A percentile compares a stretch with the other conserved stretches of the same genome.
phyloP scores from a whole-genome alignment of 1,140 invertebrate genomes.

The Trichonephila clavata region DNA sequence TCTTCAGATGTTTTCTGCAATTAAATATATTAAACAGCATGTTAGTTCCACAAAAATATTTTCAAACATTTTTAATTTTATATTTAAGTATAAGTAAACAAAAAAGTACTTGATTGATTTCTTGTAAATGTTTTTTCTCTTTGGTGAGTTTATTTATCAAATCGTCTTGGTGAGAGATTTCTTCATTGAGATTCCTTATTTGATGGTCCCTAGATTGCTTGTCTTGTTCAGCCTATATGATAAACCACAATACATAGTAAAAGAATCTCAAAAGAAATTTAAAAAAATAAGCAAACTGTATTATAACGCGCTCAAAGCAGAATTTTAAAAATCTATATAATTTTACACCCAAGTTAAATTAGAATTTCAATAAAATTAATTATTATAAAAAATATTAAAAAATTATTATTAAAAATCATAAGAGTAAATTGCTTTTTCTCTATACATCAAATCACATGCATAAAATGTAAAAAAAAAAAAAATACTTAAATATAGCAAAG shows the following conservation, averaged over 20 bases:
- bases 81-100: neutral
- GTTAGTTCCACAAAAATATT: neutral
- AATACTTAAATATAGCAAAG: too few relatives aligned
- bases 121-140: conserved; percentile 98
- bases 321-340: too few relatives aligned
- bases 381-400: too few relatives aligned
- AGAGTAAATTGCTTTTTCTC: too few relatives aligned
- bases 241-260: neutral
- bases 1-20: conserved; percentile 93
- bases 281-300: too few relatives aligned
- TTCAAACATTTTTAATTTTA: neutral
- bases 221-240: conserved; percentile 87
- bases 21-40: neutral
- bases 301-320: too few relatives aligned
- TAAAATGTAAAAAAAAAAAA: neutral
- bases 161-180: conserved; percentile 99
- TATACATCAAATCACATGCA: neutral
- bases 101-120: conserved; percentile 86
- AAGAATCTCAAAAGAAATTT: neutral
- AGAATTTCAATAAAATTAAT: too few relatives aligned
- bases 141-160: conserved; percentile 99
- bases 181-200: conserved; percentile 98
- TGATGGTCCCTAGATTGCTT: conserved; percentile 99
- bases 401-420: too few relatives aligned
- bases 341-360: neutral